Conservation (phyloP, 2,888 invertebrate species). For the Seira ritae region DNA sequence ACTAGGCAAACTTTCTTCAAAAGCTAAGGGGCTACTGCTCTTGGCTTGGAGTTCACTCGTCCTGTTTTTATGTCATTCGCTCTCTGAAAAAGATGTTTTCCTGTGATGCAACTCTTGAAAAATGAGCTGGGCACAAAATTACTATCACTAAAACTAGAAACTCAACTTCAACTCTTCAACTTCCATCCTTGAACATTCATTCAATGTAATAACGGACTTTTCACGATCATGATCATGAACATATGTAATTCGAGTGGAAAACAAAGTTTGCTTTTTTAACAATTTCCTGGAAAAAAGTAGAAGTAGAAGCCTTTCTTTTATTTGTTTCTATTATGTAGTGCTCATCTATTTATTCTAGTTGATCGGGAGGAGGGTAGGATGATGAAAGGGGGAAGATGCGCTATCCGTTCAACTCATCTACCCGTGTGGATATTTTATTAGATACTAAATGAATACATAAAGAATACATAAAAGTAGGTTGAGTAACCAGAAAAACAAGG, state of each 20-base stretch:
- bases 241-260: not conserved
- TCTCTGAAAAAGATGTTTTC: not conserved
- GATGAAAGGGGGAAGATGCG: no score
- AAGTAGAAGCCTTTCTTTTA: not conserved
- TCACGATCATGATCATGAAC: no score
- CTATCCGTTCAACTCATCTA: no score
- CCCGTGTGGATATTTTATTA: no score
- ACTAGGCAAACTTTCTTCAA: not conserved
- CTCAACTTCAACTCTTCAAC: no score
- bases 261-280: not conserved
- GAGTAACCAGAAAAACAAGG: not conserved
- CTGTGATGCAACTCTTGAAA: no score
- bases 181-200: no score
- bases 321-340: not conserved
- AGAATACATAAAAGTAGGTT: not conserved
- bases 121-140: no score
- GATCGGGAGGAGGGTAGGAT: not conserved
- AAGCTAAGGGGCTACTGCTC: not conserved
- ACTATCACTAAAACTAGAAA: no score
- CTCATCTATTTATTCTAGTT: not conserved
- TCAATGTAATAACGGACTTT: no score
- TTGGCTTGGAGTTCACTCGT: not conserved
- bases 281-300: not conserved
- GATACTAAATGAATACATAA: no score
- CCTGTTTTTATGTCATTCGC: not conserved